These are phyloP conservation scores for Danio tinwini DNA, from an alignment of 2,797 vertebrate genomes.

Conservation along the genomic window DNA sequence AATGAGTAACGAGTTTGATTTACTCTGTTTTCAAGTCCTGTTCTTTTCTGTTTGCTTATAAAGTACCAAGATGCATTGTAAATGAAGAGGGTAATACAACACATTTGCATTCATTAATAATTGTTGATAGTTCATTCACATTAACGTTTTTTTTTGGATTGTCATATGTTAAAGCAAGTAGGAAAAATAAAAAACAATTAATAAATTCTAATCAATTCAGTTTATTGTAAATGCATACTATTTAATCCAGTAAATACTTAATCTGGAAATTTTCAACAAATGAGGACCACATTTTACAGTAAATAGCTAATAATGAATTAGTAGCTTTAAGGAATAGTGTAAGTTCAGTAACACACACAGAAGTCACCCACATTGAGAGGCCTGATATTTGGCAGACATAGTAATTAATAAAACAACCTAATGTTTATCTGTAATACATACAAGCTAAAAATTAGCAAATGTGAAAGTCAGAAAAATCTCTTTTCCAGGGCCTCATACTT, in stretches of 20 bases:
- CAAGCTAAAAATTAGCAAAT: background rate
- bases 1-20: background rate
- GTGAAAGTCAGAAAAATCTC: background rate
- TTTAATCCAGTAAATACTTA: too few relatives aligned
- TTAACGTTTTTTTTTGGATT: too few relatives aligned
- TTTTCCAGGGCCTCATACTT: constrained; percentile 20
- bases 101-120: background rate
- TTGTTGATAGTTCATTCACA: too few relatives aligned
- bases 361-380: background rate
- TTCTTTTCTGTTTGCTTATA: background rate
- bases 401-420: background rate
- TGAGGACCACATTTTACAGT: background rate
- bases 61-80: background rate
- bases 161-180: too few relatives aligned
- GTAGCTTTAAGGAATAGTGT: background rate
- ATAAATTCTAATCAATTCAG: too few relatives aligned
- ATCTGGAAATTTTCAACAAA: too few relatives aligned
- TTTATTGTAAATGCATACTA: too few relatives aligned
- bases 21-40: background rate
- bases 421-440: background rate
- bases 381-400: background rate
- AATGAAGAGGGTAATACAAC: background rate
- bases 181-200: too few relatives aligned
- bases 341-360: background rate
- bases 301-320: background rate